Evolutionary conservation across 1,140 invertebrate species (phyloP), one percentile per base, ranked within the genome.

Genomic region (Himalopsyche phryganea): DNA sequence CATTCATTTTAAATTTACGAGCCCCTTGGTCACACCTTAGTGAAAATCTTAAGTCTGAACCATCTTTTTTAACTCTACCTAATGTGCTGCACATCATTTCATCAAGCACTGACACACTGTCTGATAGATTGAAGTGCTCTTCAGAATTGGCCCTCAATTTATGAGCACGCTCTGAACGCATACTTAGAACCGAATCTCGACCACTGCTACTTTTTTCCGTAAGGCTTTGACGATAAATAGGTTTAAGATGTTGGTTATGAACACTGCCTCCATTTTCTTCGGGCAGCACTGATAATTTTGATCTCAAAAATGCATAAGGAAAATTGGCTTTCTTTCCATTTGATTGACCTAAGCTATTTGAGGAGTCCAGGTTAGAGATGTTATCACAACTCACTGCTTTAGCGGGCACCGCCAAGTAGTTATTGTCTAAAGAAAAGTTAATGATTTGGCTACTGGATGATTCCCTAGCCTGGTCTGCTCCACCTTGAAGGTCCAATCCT

Each of bases 261-360:
- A 81, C 75, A 56, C 78, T 81, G 32, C 81, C 73, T 32, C 79
- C 73, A 46, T 81, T 83, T 69, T 90, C 87, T 73, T 89, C 87
- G 0, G 87, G 87, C 42, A 89, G 71, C 18, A 89, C 86, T 0
- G 86, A 87, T 11, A 90, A 66, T 53, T 86, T 86, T 0, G 88
- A 90, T 54, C 88, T 76, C 9, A 91, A 71, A 69, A 90, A 90
- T 1, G 88, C 87, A 65, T 91, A 90, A 0, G 88, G 88, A 66
- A 91, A 91, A 61, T 82, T 85, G 0, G 81, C 80, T 56, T 83
- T 85, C 60, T 83, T 83, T 36, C 70, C 70, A 15, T 69, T 67
- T 33, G 68, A 66, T 54, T 73, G 75, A 52, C 61, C 69, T 40
- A 66, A 13, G 1, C 19, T 23, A 35, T 58, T 68, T 65, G 74